Evolutionary conservation across 1,140 invertebrate species (phyloP), one percentile per base, ranked within the genome.

Genomic region (Drosophila suzukii): DNA sequence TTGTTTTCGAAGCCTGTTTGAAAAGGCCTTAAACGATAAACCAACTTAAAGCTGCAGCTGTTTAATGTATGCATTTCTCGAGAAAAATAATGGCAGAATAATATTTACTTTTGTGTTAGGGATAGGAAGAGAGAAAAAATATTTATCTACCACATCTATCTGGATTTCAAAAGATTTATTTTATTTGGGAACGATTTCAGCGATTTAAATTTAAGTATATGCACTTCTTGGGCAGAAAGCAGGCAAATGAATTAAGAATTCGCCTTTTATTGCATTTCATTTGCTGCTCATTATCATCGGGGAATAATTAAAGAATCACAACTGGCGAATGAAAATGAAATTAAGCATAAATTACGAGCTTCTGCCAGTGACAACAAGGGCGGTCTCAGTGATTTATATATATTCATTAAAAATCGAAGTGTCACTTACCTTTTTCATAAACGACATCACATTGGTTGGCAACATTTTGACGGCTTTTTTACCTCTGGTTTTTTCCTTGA

Each of bases 371-470:
- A 75, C 75, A 86, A 57, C 15, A 38, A 38, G 15, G 34, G 24
- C 30, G 46, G n/a, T 8, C 11, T 17, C 58, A 12, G 43, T 75
- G 73, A 75, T 75, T 75, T 75, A 75, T 74, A 62, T 55, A 50
- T 65, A 57, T 75, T 75, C 63, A 75, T 75, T 75, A 51, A 75
- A 75, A 65, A 61, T 58, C 53, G 73, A 71, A 57, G 51, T 73
- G 54, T 60, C 66, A 78, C 91, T 94, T 90, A 97, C 96, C 95
- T 96, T 97, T 90, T 96, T 97, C 94, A 96, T 95, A 92, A 96
- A 96, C 77, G 95, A 96, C 94, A 96, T 95, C 76, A 96, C 95
- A 91, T 96, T 96, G 71, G 95, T 95, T 75, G 95, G 95, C 94
- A 96, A 94, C 96, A 96, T 96, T 93, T 91, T 94, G 92, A 57